Evolutionary conservation across 2,888 invertebrate species (phyloP).

Genomic region (Frankliniella fusca): DNA sequence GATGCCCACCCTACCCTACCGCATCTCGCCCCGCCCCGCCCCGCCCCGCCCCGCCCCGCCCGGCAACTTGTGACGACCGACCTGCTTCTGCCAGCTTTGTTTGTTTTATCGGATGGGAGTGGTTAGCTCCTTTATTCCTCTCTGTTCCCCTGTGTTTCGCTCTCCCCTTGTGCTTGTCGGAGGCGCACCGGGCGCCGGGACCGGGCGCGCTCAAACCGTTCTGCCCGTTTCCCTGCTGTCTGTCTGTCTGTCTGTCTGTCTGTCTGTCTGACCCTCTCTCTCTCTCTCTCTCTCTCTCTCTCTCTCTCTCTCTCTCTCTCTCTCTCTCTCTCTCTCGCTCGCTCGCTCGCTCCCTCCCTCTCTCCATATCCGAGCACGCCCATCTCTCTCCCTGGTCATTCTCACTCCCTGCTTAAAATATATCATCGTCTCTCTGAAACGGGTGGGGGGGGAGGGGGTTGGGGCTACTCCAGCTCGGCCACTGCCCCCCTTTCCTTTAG

Average conservation of each 20-base stretch:
- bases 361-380: neutral
- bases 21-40: neutral
- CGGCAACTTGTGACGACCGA: neutral
- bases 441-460: too few relatives aligned
- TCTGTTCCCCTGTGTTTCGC: too few relatives aligned
- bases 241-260: neutral
- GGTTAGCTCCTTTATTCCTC: neutral
- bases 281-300: neutral
- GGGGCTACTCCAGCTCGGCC: too few relatives aligned
- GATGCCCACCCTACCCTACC: neutral
- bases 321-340: too few relatives aligned
- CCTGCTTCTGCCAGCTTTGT: conserved; percentile 1
- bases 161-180: too few relatives aligned
- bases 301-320: too few relatives aligned
- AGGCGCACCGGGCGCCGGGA: too few relatives aligned
- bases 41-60: neutral
- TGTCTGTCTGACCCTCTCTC: neutral
- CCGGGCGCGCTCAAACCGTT: too few relatives aligned
- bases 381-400: neutral
- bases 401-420: too few relatives aligned
- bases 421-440: too few relatives aligned
- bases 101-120: conserved; percentile 10
- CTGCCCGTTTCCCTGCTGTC: neutral
- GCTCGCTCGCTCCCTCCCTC: too few relatives aligned
- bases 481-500: too few relatives aligned